A percentile compares a stretch with the other conserved stretches of the same genome.
Evolutionary conservation across 2,888 invertebrate species (phyloP).

Genomic region (Diabrotica balteata): DNA sequence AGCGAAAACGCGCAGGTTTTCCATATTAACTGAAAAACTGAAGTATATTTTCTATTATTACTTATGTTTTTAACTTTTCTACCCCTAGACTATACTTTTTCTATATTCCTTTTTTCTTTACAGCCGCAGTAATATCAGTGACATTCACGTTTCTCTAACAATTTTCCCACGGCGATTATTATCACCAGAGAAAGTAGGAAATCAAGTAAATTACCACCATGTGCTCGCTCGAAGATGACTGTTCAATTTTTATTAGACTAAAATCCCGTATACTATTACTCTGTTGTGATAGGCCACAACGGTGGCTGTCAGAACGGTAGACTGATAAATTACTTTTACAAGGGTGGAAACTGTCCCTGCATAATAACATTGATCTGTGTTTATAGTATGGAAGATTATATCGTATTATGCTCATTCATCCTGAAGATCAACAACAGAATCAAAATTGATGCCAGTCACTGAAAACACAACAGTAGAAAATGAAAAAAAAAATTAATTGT

Average conservation of each 20-base stretch:
- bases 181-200: background rate
- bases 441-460: no score
- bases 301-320: conserved; percentile 23
- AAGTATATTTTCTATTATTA: no score
- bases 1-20: no score
- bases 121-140: background rate
- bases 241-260: conserved; percentile 22
- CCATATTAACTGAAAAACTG: no score
- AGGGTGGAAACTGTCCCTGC: background rate
- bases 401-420: no score
- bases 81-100: background rate
- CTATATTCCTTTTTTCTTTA: background rate
- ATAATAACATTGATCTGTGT: background rate
- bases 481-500: no score
- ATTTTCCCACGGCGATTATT: conserved; percentile 4
- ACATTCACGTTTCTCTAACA: no score
- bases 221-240: conserved; percentile 15
- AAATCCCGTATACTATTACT: conserved; percentile 30
- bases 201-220: conserved; percentile 19
- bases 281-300: conserved; percentile 31
- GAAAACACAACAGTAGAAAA: no score
- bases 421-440: no score
- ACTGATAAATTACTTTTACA: conserved; percentile 26
- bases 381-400: conserved; percentile 3
- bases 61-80: background rate